These are phyloP conservation scores for Anguilla anguilla DNA, from an alignment of 2,797 vertebrate genomes.

Conservation along the genomic window DNA sequence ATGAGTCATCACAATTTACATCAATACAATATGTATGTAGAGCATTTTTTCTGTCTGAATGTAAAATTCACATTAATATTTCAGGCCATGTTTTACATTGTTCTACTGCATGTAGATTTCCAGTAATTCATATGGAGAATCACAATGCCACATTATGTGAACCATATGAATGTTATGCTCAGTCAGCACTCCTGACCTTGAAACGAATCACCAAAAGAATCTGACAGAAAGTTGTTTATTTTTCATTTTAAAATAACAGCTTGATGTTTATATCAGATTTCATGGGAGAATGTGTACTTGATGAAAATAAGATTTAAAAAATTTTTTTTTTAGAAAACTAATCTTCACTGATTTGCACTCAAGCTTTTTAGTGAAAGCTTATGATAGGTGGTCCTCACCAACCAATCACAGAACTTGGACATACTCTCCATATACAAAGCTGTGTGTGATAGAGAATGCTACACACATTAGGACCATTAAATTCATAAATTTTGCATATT, in stretches of 20 bases:
- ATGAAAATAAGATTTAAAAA: neutral
- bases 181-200: conserved; percentile 12
- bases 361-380: neutral
- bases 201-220: conserved; percentile 57
- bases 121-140: neutral
- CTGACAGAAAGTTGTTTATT: conserved; percentile 38
- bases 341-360: neutral
- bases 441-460: neutral
- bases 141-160: neutral
- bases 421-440: neutral
- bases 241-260: neutral
- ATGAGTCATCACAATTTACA: conserved; percentile 1
- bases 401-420: neutral
- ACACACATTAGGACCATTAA: neutral
- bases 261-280: neutral
- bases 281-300: neutral
- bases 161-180: neutral
- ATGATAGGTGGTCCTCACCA: neutral
- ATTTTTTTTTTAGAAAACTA: neutral
- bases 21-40: neutral
- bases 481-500: neutral
- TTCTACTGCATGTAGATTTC: neutral
- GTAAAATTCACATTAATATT: neutral
- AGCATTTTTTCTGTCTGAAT: neutral
- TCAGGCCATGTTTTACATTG: neutral